Percentiles rank a stretch among this genome's conserved stretches.
Evolutionary conservation across 2,113 vertebrate genomes (phyloP).

Genomic region (Nerophis ophidion): DNA sequence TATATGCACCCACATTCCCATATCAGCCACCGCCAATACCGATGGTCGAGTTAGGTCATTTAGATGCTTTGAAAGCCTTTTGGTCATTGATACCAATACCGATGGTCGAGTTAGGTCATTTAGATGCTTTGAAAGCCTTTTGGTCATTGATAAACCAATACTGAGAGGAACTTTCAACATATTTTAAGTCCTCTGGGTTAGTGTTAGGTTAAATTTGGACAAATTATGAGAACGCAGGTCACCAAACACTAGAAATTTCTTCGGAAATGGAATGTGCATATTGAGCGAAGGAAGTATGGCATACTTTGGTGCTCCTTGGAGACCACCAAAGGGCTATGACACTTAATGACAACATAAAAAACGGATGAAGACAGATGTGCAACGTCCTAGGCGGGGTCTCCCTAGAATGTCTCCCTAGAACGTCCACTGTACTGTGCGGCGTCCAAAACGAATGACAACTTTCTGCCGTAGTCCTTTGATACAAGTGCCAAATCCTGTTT

Average conservation of each 20-base stretch:
- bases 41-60: constrained; percentile 6
- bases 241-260: too few relatives aligned
- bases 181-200: too few relatives aligned
- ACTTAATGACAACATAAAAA: background rate
- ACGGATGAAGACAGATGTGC: background rate
- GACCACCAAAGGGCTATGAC: too few relatives aligned
- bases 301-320: too few relatives aligned
- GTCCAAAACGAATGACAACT: background rate
- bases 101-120: constrained; percentile 6
- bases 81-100: constrained; percentile 1
- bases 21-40: constrained; percentile 2
- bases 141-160: too few relatives aligned
- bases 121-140: background rate
- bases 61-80: background rate
- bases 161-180: too few relatives aligned
- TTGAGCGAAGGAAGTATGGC: too few relatives aligned
- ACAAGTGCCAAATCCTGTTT: background rate
- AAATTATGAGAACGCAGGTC: too few relatives aligned
- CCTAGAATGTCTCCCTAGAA: too few relatives aligned
- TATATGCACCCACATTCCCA: constrained; percentile 8
- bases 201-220: too few relatives aligned
- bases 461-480: background rate
- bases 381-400: too few relatives aligned
- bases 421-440: background rate
- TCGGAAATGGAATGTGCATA: too few relatives aligned